Base-by-base conservation (phyloP, 2,113 vertebrate species). In the Hemibagrus wyckioides region DNA sequence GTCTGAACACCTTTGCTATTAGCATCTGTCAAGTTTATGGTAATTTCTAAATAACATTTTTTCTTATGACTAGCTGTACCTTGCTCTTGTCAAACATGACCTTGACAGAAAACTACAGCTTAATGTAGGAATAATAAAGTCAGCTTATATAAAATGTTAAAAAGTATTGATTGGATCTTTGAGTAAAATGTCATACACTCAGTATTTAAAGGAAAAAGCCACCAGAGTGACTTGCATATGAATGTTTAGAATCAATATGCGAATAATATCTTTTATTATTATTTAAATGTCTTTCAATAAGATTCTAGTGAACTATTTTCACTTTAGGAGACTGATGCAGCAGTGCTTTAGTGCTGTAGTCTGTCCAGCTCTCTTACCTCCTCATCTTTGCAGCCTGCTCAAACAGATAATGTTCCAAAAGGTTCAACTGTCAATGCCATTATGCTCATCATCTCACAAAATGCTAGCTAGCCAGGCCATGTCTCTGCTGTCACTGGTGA, bases 1-100 rank as follows among this genome's bases (percentile, higher is more conserved):
- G 41, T 76, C 73, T 76, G 30, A 25, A 50, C 73, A 77, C n/a
- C 15, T 36, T 80, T 36, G 76, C n/a, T 80, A 80, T 48, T 15
- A 15, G 41, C 23, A 33, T 80, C n/a, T 33, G 17, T 21, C 76
- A 80, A 80, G 8, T 80, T 17, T 52, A 52, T 30, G 52, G 14
- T 19, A 30, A n/a, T 77, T 28, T 15, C 25, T 48, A 48, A 50
- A 50, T 73, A 73, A 44, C 3, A 36, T 73, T 41, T n/a, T 76
- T n/a, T 76, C 1, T 28, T n/a, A 28, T 76, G 9, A 28, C 23
- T 48, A 48, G 44, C 23, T 14, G 39, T 61, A 61, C 25, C 33
- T 4, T 54, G 83, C 23, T 19, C 48, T 48, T 17, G 44, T 14
- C 19, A 25, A 50, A 28, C 3, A 54, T 73, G 13, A 73, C n/a